Base-by-base conservation (phyloP, 1,140 invertebrate genomes). In the Leptonema lineaticorne region DNA sequence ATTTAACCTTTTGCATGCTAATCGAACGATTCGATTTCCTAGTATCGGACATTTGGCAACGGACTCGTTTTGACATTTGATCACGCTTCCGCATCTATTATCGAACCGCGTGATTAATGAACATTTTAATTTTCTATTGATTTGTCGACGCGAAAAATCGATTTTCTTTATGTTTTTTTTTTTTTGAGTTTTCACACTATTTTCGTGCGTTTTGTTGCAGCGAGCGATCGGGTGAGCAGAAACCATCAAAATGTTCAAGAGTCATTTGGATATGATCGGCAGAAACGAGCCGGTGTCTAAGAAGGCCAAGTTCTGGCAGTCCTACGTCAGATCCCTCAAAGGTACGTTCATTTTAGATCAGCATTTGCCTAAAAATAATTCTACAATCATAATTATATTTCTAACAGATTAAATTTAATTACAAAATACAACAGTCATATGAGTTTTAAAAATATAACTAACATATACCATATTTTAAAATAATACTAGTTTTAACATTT, bases 261-360 rank as follows among this genome's bases (percentile, higher is more conserved):
- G 84, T 83, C 92, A 93, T 84, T 87, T 94, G 82, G 92, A 93
- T 84, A 93, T 94, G 90, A 93, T 94, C 81, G 90, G 92, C 81
- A 89, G 91, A 82, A 92, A 94, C 78, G 92, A 94, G 84, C 90
- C 91, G 77, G 89, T 92, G 78, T 92, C 91, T 82, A 92, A 91
- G 84, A 94, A 94, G 84, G 92, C 92, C 77, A 94, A 90, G 85
- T 94, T 94, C 84, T 94, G 92, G 92, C 91, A 93, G 82, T 92
- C 91, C 75, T 94, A 92, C 79, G 91, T 93, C 79, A 87, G 92
- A 81, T 92, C 92, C 81, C 85, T 93, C 74, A 94, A 94, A 88
- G 92, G 92, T 94, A 83, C 85, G 75, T 67, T 11, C 2, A 41
- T 41, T n/a, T n/a, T n/a, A n/a, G n/a, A n/a, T n/a, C n/a, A n/a